These are phyloP conservation scores for Uria lomvia DNA, from an alignment of 2,113 vertebrate genomes.

Conservation along the genomic window DNA sequence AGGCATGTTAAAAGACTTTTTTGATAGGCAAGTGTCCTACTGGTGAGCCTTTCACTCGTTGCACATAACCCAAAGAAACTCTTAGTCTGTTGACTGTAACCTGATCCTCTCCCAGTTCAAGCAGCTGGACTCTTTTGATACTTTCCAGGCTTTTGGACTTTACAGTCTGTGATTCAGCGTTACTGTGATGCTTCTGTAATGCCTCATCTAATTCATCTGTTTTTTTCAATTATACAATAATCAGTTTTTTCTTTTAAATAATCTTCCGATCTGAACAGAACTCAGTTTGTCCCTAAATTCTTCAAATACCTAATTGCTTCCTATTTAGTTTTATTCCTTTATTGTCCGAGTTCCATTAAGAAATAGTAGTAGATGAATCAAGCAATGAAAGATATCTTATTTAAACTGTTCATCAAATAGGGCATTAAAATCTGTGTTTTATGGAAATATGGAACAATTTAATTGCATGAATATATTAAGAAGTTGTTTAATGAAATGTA, in stretches of 20 bases:
- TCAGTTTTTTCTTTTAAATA: background rate
- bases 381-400: background rate
- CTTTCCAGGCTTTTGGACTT: background rate
- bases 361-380: background rate
- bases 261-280: background rate
- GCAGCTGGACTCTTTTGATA: background rate
- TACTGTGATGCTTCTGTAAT: background rate
- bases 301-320: background rate
- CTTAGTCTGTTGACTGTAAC: background rate
- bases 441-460: background rate
- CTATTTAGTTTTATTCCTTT: background rate
- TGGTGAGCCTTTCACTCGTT: background rate
- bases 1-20: background rate
- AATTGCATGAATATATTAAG: background rate
- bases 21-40: background rate
- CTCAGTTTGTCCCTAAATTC: background rate
- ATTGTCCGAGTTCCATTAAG: background rate
- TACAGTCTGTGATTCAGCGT: background rate
- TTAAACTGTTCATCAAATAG: background rate
- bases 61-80: background rate
- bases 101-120: background rate
- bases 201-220: background rate
- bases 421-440: background rate
- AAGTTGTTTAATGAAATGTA: background rate
- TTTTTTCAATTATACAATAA: background rate